These are phyloP conservation scores for Holcopasites calliopsidis DNA, from an alignment of 1,140 invertebrate genomes.

Conservation along the genomic window DNA sequence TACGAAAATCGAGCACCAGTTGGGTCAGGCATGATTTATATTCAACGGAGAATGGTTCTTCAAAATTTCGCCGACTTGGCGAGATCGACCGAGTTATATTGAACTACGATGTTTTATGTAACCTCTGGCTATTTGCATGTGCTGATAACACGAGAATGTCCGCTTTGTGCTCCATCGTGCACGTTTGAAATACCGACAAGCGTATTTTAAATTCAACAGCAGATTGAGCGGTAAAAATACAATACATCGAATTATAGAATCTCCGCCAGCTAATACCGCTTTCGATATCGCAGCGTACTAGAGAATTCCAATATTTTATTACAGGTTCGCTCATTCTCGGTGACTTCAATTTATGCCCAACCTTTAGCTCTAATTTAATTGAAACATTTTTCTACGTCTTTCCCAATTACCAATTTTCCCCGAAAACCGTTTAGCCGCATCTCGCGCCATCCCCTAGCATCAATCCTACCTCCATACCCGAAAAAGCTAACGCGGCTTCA, in stretches of 20 bases:
- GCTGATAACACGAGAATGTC: conserved; percentile 2
- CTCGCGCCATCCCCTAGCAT: too few relatives aligned
- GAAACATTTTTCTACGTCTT: too few relatives aligned
- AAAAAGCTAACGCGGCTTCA: neutral
- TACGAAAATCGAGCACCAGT: conserved; percentile 26
- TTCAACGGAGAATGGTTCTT: conserved; percentile 44
- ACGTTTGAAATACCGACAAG: conserved; percentile 4
- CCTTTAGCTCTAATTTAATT: too few relatives aligned
- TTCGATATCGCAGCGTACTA: too few relatives aligned
- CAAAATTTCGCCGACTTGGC: conserved; percentile 29
- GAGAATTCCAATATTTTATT: too few relatives aligned
- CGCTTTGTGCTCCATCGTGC: conserved; percentile 13
- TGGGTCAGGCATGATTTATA: conserved; percentile 33
- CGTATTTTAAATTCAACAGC: conserved; percentile 1
- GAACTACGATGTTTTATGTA: conserved; percentile 41
- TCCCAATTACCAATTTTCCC: too few relatives aligned
- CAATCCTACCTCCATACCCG: too few relatives aligned
- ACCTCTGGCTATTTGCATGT: conserved; percentile 34
- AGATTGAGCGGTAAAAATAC: neutral
- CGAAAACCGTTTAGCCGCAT: too few relatives aligned
- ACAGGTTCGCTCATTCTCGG: too few relatives aligned
- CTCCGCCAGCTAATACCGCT: neutral
- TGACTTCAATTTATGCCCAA: too few relatives aligned
- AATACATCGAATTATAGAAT: neutral
- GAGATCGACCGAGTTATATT: conserved; percentile 37